phyloP scores from a whole-genome alignment of 92 coral and sea anemone species.

The Phenganax stokvisi region DNA sequence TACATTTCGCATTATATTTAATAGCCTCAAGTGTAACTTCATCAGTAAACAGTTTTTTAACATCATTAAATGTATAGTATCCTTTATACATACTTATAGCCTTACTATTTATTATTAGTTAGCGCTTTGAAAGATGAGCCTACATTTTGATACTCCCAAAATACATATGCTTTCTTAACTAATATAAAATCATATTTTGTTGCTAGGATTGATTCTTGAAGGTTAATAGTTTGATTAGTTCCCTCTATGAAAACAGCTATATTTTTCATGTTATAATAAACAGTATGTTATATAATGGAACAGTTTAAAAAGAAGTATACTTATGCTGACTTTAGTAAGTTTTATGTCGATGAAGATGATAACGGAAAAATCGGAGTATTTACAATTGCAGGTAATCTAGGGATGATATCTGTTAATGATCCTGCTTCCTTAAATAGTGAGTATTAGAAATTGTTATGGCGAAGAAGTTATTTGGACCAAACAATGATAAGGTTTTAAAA shows the following conservation, averaged over 20 bases:
- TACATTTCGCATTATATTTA: background rate
- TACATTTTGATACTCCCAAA: conserved; percentile 38
- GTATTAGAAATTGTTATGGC: no score
- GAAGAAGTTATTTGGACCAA: no score
- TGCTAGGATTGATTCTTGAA: conserved; percentile 13
- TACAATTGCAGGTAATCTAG: no score
- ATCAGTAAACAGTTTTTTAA: background rate
- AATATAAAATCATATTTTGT: conserved; percentile 14
- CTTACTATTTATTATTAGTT: no score
- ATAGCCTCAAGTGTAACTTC: background rate
- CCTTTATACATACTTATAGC: background rate
- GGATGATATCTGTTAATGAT: no score
- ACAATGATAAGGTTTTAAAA: no score
- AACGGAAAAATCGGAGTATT: no score
- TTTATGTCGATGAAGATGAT: no score
- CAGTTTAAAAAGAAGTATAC: no score
- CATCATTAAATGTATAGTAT: conserved; percentile 2
- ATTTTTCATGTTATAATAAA: conserved; percentile 26
- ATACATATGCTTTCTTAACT: conserved; percentile 32
- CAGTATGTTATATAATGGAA: conserved; percentile 9
- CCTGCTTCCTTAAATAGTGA: no score
- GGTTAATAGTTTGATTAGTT: background rate
- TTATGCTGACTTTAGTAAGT: no score
- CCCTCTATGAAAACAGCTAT: conserved; percentile 10
- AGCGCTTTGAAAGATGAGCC: background rate